Evolutionary conservation across 1,140 invertebrate genomes (phyloP).

Genomic region (Nasonia giraulti): DNA sequence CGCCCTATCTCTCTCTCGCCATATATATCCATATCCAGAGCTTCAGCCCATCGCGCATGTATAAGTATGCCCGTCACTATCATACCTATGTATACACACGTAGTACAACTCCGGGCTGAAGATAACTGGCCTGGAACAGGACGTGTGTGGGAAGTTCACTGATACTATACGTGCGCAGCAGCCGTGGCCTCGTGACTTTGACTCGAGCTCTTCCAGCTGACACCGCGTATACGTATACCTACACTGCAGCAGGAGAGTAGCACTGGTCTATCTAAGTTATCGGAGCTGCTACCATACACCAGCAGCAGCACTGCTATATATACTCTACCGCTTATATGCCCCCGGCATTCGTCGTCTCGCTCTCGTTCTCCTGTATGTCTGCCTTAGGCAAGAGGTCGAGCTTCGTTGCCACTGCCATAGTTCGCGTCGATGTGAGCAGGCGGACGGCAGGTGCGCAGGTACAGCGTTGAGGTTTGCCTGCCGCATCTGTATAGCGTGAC

Average conservation of each 20-base stretch:
- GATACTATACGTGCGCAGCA: background rate
- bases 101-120: background rate
- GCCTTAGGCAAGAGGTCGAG: background rate
- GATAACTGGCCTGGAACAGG: background rate
- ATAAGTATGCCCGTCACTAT: background rate
- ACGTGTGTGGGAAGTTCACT: background rate
- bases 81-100: background rate
- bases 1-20: background rate
- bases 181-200: constrained; percentile 5
- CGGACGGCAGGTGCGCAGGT: background rate
- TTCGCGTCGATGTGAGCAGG: too few species aligned
- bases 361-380: constrained; percentile 7
- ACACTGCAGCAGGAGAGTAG: background rate
- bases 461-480: background rate
- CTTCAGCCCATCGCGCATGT: background rate
- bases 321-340: background rate
- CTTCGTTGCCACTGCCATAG: too few species aligned
- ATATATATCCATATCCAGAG: background rate
- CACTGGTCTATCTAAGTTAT: constrained; percentile 23
- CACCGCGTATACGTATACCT: too few species aligned
- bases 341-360: background rate
- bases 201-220: background rate
- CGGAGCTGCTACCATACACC: constrained; percentile 1
- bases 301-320: background rate
- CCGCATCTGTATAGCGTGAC: background rate